These are phyloP conservation scores for Gadopsis marmoratus DNA, from an alignment of 2,797 vertebrate genomes.

Conservation along the genomic window DNA sequence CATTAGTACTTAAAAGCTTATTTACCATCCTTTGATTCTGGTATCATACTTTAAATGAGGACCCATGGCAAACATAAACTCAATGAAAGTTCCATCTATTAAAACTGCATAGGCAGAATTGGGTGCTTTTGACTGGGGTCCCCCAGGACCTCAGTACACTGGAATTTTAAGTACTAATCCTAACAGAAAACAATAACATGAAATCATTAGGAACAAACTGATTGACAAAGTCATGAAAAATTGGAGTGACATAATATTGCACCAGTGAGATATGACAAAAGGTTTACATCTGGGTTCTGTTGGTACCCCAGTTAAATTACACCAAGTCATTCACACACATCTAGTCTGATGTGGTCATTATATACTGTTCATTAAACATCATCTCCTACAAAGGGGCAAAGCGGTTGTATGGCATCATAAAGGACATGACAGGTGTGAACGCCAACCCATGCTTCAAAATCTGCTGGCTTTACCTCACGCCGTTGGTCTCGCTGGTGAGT, in stretches of 20 bases:
- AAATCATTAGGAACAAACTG: not conserved
- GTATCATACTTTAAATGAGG: too few relatives aligned
- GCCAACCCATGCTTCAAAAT: conserved; percentile 89
- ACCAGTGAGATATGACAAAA: too few relatives aligned
- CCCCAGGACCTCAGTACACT: too few relatives aligned
- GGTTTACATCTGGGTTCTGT: too few relatives aligned
- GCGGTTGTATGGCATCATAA: conserved; percentile 83
- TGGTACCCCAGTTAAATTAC: not conserved
- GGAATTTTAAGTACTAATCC: too few relatives aligned
- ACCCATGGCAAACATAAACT: too few relatives aligned
- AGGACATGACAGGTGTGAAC: conserved; percentile 89
- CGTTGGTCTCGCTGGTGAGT: conserved; percentile 88
- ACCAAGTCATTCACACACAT: not conserved
- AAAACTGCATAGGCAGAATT: too few relatives aligned
- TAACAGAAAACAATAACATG: not conserved
- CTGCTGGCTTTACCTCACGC: conserved; percentile 91
- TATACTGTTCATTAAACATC: not conserved
- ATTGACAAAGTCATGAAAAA: not conserved
- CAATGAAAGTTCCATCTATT: too few relatives aligned
- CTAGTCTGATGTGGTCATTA: not conserved
- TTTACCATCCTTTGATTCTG: too few relatives aligned
- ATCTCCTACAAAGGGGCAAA: conserved; percentile 83
- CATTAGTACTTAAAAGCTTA: too few relatives aligned
- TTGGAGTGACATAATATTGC: not conserved
- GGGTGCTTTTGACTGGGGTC: too few relatives aligned